phyloP scores from a whole-genome alignment of 2,888 invertebrate species.

The Drosophila anomalata region DNA sequence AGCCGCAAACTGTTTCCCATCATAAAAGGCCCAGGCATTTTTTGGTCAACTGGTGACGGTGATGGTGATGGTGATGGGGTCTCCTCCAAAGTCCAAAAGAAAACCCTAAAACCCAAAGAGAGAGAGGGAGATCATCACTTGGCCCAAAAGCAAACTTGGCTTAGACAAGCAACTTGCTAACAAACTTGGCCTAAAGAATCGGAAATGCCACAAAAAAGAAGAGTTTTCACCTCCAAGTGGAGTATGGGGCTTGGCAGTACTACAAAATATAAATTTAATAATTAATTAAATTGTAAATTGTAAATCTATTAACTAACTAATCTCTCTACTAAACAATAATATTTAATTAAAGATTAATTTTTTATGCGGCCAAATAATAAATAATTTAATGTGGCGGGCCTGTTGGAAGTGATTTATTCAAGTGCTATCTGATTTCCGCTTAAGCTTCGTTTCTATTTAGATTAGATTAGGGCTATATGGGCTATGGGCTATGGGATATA shows the following conservation, averaged over 20 bases:
- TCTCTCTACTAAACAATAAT: background rate
- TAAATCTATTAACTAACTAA: conserved; percentile 17
- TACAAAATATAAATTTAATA: background rate
- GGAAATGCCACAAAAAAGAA: conserved; percentile 24
- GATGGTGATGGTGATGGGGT: too few species aligned
- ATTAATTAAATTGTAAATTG: background rate
- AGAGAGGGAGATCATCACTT: conserved; percentile 35
- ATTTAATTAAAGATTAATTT: background rate
- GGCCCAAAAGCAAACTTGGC: conserved; percentile 68
- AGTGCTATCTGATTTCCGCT: conserved; percentile 35
- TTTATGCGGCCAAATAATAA: background rate
- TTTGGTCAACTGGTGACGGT: too few species aligned
- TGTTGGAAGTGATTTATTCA: background rate
- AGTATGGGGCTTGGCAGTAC: background rate
- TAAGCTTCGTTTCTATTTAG: conserved; percentile 27
- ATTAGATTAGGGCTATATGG: conserved; percentile 19
- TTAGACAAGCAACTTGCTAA: conserved; percentile 64
- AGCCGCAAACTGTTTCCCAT: conserved; percentile 74
- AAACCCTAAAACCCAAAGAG: conserved; percentile 13
- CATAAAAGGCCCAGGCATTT: conserved; percentile 55
- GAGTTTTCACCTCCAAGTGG: background rate
- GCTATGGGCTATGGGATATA: background rate
- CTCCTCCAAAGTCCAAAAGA: too few species aligned
- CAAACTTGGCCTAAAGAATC: background rate
- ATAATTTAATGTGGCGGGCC: background rate